Evolutionary conservation across 2,797 vertebrate species (phyloP).

Genomic region (Takifugu ocellatus): DNA sequence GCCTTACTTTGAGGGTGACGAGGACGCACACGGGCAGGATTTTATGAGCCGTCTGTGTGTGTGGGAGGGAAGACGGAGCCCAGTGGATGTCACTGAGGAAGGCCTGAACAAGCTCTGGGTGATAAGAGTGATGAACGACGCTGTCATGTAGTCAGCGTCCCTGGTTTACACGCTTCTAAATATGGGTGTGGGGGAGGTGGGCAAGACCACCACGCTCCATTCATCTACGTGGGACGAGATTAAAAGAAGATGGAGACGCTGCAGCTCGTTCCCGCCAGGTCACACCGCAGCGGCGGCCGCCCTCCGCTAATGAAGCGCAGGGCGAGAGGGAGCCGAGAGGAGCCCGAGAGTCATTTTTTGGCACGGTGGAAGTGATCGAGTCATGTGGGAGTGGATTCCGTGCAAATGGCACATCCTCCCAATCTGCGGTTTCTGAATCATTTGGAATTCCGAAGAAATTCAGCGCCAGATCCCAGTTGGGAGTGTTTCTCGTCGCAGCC

Average conservation of each 20-base stretch:
- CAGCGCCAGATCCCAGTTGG: constrained; percentile 20
- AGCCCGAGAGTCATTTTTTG: constrained; percentile 43
- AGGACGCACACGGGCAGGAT: not conserved
- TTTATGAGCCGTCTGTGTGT: constrained; percentile 16
- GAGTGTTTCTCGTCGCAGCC: constrained; percentile 20
- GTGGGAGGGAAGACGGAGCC: constrained; percentile 27
- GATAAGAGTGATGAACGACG: constrained; percentile 55
- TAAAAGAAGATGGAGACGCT: constrained; percentile 24
- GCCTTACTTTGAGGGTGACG: constrained; percentile 4
- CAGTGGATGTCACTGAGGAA: constrained; percentile 29
- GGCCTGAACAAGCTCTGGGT: constrained; percentile 51
- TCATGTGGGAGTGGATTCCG: constrained; percentile 45
- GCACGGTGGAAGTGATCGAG: constrained; percentile 37
- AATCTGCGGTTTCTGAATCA: constrained; percentile 58
- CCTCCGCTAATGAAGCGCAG: constrained; percentile 41
- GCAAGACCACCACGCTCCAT: constrained; percentile 14
- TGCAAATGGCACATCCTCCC: constrained; percentile 44
- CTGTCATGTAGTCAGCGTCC: constrained; percentile 36
- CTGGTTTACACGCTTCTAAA: constrained; percentile 34
- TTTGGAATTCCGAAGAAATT: constrained; percentile 35
- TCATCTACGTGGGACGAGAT: constrained; percentile 22
- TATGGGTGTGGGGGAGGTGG: constrained; percentile 35
- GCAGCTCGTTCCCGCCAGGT: constrained; percentile 43
- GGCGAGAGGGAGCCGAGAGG: constrained; percentile 45
- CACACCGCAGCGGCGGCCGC: constrained; percentile 19